Base-by-base conservation (phyloP, 2,888 invertebrate species). In the Mythimna impura region DNA sequence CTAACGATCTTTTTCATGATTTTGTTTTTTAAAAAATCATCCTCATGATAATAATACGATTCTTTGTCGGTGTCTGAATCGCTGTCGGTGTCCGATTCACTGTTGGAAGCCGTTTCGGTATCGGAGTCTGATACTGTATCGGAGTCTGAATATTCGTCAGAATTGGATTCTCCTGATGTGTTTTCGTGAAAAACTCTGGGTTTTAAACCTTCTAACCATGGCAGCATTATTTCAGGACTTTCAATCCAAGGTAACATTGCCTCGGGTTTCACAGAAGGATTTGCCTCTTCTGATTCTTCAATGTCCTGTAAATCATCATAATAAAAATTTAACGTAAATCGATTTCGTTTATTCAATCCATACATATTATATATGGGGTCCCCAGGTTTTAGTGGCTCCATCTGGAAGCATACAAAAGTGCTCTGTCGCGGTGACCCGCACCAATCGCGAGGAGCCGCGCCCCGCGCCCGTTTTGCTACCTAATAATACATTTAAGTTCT, bases 111-210 rank as follows among this genome's bases (percentile, higher is more conserved):
- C 0, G 81, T 73, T 47, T 80, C 80, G 10, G 66, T 73, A 20
- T 69, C 66, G 0, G 77, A 40, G 10, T 12, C 25, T 0, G 80
- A 77, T 47, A 76, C 80, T 1, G 17, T 47, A n/a, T 70, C 66
- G 0, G 82, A 50, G 10, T 61, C 50, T 1, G 25, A 1, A 60
- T 81, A 74, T 68, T 81, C 78, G 2, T 71, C 68, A 30, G 81
- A 78, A 47, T 82, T 74, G 2, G 55, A 40, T 30, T 81, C 79
- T 8, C 74, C 80, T n/a, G 82, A 81, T 7, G 74, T 34, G 7
- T 81, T 74, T 4, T 34, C 63, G 10, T 69, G 66, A 52, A n/a
- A 52, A 52, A n/a, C 1, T 22, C 62, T 22, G 8, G 20, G 25
- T 54, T 60, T 22, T 1, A 5, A 1, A 63, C 7, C 47, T 22